Evolutionary conservation across 2,888 invertebrate species (phyloP).

Genomic region (Schizotus pectinicornis): DNA sequence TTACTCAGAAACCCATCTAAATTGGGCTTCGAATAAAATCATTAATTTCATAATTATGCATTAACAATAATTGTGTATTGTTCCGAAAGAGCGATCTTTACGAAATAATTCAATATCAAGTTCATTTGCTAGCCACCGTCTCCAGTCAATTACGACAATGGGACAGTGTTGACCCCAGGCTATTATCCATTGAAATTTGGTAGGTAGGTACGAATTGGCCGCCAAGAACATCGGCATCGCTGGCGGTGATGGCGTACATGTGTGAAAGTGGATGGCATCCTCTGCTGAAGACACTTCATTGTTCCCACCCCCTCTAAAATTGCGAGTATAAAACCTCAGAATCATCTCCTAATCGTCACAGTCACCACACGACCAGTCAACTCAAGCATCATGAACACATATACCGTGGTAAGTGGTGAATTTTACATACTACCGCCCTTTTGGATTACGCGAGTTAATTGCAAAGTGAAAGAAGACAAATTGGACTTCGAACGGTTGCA

Average conservation of each 20-base stretch:
- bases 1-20: too few species aligned
- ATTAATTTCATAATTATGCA: too few species aligned
- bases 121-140: neutral
- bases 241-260: constrained; percentile 20
- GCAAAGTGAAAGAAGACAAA: constrained; percentile 56
- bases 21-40: too few species aligned
- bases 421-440: constrained; percentile 5
- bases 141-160: neutral
- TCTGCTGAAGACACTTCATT: constrained; percentile 43
- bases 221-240: too few species aligned
- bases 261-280: constrained; percentile 48
- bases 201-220: neutral
- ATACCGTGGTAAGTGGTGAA: constrained; percentile 58
- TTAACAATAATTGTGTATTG: too few species aligned
- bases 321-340: constrained; percentile 52
- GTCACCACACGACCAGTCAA: constrained; percentile 57
- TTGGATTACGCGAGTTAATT: constrained; percentile 43
- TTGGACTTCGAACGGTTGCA: constrained; percentile 28
- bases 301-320: constrained; percentile 49
- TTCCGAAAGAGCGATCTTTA: too few species aligned
- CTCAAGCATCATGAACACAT: constrained; percentile 60
- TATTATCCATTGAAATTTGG: constrained; percentile 2
- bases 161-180: neutral
- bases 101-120: neutral
- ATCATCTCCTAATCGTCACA: constrained; percentile 48